Evolutionary conservation across 2,113 vertebrate genomes (phyloP).

Genomic region (Herpetotheres cachinnans): DNA sequence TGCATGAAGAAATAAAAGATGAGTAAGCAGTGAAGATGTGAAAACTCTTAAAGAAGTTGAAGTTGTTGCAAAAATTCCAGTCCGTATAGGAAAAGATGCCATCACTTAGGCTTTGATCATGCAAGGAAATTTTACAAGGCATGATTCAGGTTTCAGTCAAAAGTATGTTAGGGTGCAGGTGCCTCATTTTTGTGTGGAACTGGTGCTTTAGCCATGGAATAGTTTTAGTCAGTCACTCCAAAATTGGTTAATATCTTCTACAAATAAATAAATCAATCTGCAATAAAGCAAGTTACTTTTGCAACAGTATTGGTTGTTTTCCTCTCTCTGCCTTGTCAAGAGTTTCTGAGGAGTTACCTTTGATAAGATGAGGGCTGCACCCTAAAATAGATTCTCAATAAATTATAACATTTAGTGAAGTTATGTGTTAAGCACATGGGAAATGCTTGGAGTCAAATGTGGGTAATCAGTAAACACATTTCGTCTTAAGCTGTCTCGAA

Average conservation of each 20-base stretch:
- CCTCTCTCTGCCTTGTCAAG: background rate
- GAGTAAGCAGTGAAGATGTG: background rate
- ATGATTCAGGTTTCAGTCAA: background rate
- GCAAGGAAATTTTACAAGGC: background rate
- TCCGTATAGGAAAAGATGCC: background rate
- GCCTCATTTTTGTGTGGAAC: background rate
- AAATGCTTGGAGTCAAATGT: background rate
- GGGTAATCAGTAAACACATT: background rate
- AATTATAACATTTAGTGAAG: background rate
- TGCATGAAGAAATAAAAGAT: background rate
- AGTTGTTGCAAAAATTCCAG: background rate
- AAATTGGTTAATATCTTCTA: background rate
- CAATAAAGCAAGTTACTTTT: background rate
- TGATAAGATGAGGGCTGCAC: background rate
- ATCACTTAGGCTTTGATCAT: background rate
- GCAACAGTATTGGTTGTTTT: background rate
- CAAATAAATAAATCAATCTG: background rate
- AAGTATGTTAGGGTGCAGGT: background rate
- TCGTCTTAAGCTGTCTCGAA: background rate
- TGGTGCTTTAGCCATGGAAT: background rate
- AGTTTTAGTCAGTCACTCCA: background rate
- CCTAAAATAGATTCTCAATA: fast-evolving
- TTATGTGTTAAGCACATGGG: background rate
- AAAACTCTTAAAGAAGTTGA: background rate
- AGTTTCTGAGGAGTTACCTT: background rate